A percentile compares a stretch with the other conserved stretches of the same genome.
phyloP scores from a whole-genome alignment of 2,797 vertebrate genomes.

The Loris lydekkerianus region DNA sequence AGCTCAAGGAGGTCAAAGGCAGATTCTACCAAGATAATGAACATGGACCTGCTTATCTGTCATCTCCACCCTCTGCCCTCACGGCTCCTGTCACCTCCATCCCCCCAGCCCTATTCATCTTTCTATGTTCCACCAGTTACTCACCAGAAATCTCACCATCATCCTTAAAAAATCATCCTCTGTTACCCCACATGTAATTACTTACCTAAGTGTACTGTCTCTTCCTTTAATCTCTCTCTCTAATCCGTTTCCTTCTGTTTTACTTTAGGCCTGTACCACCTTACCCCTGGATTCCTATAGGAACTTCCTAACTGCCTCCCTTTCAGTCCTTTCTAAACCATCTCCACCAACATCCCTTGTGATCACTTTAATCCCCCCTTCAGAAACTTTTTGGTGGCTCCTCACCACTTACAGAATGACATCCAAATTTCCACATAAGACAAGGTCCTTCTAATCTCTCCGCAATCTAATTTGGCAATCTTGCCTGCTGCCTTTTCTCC shows the following conservation, averaged over 20 bases:
- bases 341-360: not conserved
- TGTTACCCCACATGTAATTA: not conserved
- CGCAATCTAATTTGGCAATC: not conserved
- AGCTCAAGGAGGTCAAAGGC: not conserved
- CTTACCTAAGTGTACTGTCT: not conserved
- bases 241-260: not conserved
- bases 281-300: not conserved
- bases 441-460: conserved; percentile 7
- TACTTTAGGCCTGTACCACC: not conserved
- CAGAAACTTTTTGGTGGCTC: not conserved
- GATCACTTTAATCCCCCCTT: not conserved
- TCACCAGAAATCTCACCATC: not conserved
- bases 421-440: not conserved
- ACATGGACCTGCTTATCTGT: not conserved
- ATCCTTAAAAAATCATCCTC: not conserved
- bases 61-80: not conserved
- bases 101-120: not conserved
- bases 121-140: not conserved
- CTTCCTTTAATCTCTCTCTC: not conserved
- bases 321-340: not conserved
- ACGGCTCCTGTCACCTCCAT: not conserved
- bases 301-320: not conserved
- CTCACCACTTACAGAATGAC: not conserved
- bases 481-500: not conserved
- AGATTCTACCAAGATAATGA: not conserved